Base-by-base conservation (phyloP, 23 tunicate species). In the Ascidia mentula region DNA sequence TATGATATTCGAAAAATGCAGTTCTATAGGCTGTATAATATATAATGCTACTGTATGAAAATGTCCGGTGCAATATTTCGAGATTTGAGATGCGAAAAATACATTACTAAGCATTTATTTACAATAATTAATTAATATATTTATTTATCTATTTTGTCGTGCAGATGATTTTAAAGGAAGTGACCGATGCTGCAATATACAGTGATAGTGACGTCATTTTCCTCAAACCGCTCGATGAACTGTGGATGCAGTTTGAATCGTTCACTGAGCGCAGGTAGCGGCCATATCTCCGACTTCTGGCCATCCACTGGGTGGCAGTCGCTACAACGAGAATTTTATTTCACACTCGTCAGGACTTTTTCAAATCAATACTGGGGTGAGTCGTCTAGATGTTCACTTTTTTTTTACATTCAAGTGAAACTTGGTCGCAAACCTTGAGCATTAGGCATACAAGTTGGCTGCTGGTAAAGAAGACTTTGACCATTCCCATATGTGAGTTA, bases 281-380 rank as follows among this genome's bases (percentile, higher is more conserved):
- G 96, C 89, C 42, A 90, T 95, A n/a, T 80, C 99, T 34, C 96
- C 99, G 7, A 95, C 99, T 13, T 73, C 96, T 0, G 96, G 92
- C 39, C 96, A 90, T 82, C 84, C 99, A 69, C 85, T 95, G 38
- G 87, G 89, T 65, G 96, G 89, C 13, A 77, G 84, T 24, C 37
- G 83, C 69, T 32, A 70, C 80, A 95, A 95, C 79, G 99, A 86
- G 70, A 90, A 90, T 38, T 87, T 95, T 40, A 95, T 90, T 45
- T 60, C 84, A 15, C 86, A 86, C 45, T 18, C 83, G 2, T 38
- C 84, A 53, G 99, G 99, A 13, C 30, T 86, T 30, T 94, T 94
- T 84, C 99, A 95, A 72, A 90, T 95, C 35, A 95, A 95, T 69
- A 89, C 84, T 12, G 95, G 95, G 82, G 95, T 95, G 75, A 84